Base-by-base conservation (phyloP, 2,113 vertebrate species). In the Gorsachius goisagi region DNA sequence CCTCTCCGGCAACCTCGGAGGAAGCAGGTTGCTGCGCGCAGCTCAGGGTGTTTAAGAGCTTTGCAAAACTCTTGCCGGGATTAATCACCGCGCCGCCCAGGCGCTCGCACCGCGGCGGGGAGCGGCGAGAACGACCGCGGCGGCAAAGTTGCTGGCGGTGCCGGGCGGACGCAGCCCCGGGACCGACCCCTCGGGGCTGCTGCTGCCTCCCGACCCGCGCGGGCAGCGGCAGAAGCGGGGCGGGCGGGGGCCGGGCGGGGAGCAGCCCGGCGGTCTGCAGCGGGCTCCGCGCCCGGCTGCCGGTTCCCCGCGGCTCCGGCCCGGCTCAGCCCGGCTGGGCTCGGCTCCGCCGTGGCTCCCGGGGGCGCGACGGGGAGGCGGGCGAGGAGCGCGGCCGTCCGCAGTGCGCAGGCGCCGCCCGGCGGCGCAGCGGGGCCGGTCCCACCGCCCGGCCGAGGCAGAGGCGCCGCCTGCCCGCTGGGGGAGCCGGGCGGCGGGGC, bases 261-360 rank as follows among this genome's bases (percentile, higher is more conserved):
- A 47, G 50, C 16, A 20, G 93, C 73, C 47, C 76, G 77, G 91
- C 88, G 45, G 5, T 23, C 27, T 37, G 89, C 55, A 19, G 35
- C 12, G 20, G 9, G 37, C 17, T 53, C 6, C 5, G 41, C 83
- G 75, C 18, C 37, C 12, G 62, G 8, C 19, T 44, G 30, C 12
- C 47, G 78, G 97, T 98, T 98, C 97, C 98, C 35, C 39, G 10
- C 47, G 78, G 96, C 98, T 98, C 97, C 94, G 96, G 82, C 45
- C 56, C 69, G 64, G 12, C 88, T 52, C 50, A n/a, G 41, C 67
- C 28, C 75, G 32, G 26, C 15, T 33, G 37, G 37, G 37, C 37
- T 39, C 64, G 62, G 90, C 58, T 79, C 86, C 24, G 52, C 69
- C 81, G 44, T 35, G 18, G 63, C 88, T 86, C 44, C 23, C 75